Evolutionary conservation across 2,888 invertebrate genomes (phyloP).

Genomic region (Bombylius major): DNA sequence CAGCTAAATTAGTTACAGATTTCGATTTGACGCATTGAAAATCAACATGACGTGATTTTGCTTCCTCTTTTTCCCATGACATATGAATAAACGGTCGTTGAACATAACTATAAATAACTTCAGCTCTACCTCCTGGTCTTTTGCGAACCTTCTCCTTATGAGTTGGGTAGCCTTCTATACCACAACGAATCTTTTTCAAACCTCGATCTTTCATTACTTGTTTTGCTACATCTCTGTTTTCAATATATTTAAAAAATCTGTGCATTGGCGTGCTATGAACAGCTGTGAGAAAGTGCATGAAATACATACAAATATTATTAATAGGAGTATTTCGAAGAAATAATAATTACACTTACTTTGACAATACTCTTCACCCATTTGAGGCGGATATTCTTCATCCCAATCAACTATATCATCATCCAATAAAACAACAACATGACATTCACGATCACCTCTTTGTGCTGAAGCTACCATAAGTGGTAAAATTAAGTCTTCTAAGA

Average conservation of each 20-base stretch:
- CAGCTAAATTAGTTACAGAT: slow-evolving; percentile 91
- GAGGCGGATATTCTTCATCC: slow-evolving; percentile 99
- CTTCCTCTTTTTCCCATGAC: slow-evolving; percentile 98
- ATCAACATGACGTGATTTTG: slow-evolving; percentile 96
- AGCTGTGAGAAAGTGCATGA: slow-evolving; percentile 39
- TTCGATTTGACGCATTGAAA: slow-evolving; percentile 98
- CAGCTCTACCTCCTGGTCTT: slow-evolving; percentile 85
- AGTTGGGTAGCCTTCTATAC: slow-evolving; percentile 98
- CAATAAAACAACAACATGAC: slow-evolving; percentile 89
- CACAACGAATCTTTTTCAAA: slow-evolving; percentile 94
- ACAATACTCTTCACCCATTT: slow-evolving; percentile 98
- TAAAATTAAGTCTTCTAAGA: slow-evolving; percentile 86
- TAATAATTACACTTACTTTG: slow-evolving; percentile 52
- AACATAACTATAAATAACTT: slow-evolving; percentile 99
- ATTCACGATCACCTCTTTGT: slow-evolving; percentile 91
- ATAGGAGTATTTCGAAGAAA: neutral
- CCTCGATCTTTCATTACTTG: slow-evolving; percentile 98
- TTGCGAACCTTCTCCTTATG: slow-evolving; percentile 98
- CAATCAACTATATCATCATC: slow-evolving; percentile 96
- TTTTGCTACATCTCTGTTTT: slow-evolving; percentile 98
- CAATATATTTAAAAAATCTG: slow-evolving; percentile 98
- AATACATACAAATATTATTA: neutral
- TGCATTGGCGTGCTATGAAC: slow-evolving; percentile 92
- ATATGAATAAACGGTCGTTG: slow-evolving; percentile 93
- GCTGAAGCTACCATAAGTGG: slow-evolving; percentile 94